Evolutionary conservation across 2,797 vertebrate genomes (phyloP).

Genomic region (Etheostoma perlongum): DNA sequence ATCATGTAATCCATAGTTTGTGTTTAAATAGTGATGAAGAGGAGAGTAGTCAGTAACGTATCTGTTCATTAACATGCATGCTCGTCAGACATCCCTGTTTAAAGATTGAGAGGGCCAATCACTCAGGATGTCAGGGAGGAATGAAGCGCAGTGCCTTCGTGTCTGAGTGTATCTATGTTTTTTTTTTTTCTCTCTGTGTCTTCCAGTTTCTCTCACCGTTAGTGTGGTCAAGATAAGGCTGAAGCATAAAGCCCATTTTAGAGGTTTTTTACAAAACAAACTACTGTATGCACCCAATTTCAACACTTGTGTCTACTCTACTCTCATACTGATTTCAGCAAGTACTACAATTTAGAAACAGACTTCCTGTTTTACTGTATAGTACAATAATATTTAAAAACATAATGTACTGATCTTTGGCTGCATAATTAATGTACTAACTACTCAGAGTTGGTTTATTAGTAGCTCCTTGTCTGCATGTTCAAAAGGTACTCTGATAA

Average conservation of each 20-base stretch:
- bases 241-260: not conserved
- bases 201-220: not conserved
- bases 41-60: conserved; percentile 60
- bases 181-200: not conserved
- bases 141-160: conserved; percentile 10
- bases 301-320: not conserved
- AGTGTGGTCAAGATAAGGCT: not conserved
- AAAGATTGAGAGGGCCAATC: conserved; percentile 71
- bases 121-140: conserved; percentile 48
- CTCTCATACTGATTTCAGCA: not conserved
- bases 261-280: not conserved
- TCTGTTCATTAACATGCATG: conserved; percentile 72
- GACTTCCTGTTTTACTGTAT: not conserved
- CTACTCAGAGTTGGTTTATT: not conserved
- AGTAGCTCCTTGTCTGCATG: not conserved
- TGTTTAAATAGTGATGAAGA: conserved; percentile 71
- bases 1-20: conserved; percentile 44
- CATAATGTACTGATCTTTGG: not conserved
- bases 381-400: not conserved
- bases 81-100: conserved; percentile 61
- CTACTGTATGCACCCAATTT: not conserved
- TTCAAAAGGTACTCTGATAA: not conserved
- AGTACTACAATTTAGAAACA: not conserved
- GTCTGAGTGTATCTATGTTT: not conserved
- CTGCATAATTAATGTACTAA: not conserved